These are phyloP conservation scores for Cyprinodon brontotheroides DNA, from an alignment of 2,113 vertebrate species.

Conservation along the genomic window DNA sequence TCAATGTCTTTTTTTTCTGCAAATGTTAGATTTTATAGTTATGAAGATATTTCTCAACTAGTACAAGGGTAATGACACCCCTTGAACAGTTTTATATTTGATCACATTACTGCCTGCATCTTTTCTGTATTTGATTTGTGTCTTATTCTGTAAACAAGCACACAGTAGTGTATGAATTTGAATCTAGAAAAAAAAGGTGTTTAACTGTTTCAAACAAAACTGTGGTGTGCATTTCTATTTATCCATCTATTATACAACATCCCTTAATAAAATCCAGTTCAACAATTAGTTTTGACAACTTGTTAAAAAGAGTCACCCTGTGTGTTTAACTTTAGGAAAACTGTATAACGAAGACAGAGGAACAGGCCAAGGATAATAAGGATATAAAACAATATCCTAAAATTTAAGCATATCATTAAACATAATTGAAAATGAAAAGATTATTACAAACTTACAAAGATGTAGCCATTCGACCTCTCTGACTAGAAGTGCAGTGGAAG, in stretches of 20 bases:
- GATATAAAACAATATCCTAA: neutral
- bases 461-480: neutral
- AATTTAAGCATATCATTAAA: neutral
- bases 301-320: neutral
- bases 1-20: no score
- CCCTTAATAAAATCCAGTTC: neutral
- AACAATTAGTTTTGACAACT: neutral
- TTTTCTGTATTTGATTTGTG: neutral
- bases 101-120: neutral
- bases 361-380: neutral
- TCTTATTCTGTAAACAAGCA: neutral
- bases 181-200: neutral
- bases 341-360: neutral
- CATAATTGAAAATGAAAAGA: neutral
- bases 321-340: neutral
- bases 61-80: neutral
- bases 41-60: neutral
- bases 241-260: no score
- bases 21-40: neutral
- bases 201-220: no score
- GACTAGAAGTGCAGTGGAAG: neutral
- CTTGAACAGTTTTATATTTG: neutral
- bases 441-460: neutral
- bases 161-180: neutral
- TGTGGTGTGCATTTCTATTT: no score